Evolutionary conservation across 2,888 invertebrate species (phyloP).

Genomic region (Dexiosoma caninum): DNA sequence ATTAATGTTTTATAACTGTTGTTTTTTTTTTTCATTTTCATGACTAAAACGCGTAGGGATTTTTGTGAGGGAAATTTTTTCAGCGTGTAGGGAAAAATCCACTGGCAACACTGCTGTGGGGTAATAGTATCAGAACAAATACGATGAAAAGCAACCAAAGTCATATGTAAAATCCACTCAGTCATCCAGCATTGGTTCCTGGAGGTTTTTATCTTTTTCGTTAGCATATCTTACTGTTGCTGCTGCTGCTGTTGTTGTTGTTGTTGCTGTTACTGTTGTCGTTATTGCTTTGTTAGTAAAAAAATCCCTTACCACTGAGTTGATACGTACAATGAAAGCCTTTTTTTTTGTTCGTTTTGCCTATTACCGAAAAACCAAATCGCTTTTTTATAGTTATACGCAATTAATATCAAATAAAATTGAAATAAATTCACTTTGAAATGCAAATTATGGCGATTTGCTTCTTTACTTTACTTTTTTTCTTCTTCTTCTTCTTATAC

Average conservation of each 20-base stretch:
- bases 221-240: constrained; percentile 40
- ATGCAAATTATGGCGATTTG: constrained; percentile 73
- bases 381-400: constrained; percentile 69
- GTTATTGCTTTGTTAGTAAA: constrained; percentile 12
- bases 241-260: background rate
- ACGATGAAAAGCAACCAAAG: background rate
- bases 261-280: background rate
- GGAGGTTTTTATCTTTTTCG: constrained; percentile 38
- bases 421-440: constrained; percentile 77
- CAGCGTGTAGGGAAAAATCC: no score
- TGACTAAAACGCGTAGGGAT: no score
- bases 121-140: background rate
- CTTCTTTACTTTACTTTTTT: constrained; percentile 31
- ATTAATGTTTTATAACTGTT: no score
- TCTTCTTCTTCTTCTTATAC: no score
- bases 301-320: constrained; percentile 48
- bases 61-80: no score
- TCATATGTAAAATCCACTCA: constrained; percentile 1
- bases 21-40: no score
- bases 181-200: constrained; percentile 8
- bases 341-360: constrained; percentile 29
- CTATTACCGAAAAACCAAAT: constrained; percentile 42
- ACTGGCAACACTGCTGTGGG: no score
- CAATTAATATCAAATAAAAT: constrained; percentile 79
- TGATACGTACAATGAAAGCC: background rate